These are phyloP conservation scores for Spongilla lacustris DNA, from an alignment of 37 sponge, comb jelly and placozoan species.

Conservation along the genomic window DNA sequence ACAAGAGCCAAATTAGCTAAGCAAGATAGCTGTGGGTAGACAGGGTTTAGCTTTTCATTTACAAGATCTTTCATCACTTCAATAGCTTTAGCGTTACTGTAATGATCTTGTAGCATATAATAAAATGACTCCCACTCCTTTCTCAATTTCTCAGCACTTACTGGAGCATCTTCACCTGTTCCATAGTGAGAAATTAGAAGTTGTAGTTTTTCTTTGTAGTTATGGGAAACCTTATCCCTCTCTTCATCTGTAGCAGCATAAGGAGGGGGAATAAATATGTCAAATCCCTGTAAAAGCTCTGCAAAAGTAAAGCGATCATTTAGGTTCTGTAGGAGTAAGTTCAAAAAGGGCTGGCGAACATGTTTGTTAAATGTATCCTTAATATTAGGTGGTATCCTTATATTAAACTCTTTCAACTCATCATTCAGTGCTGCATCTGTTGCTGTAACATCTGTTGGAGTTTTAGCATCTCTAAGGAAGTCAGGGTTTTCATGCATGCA, in stretches of 20 bases:
- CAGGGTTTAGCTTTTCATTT: background rate
- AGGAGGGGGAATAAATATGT: background rate
- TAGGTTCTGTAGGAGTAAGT: conserved; percentile 1
- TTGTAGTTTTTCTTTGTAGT: conserved; percentile 1
- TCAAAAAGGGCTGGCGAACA: background rate
- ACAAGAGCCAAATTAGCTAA: background rate
- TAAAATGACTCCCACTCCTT: background rate
- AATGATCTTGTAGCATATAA: too few species aligned
- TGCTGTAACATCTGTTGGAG: background rate
- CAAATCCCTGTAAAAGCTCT: background rate
- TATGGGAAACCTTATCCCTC: background rate
- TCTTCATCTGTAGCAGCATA: background rate
- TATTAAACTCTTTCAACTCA: background rate
- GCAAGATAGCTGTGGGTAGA: conserved; percentile 1
- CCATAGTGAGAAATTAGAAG: background rate
- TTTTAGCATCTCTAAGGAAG: background rate
- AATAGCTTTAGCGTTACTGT: too few species aligned
- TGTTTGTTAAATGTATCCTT: background rate
- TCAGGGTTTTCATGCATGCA: background rate
- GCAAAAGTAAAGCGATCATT: background rate
- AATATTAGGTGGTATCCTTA: background rate
- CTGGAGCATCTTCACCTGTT: background rate
- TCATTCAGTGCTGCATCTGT: background rate
- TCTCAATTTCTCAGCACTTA: background rate
- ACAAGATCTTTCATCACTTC: background rate